These are phyloP conservation scores for Erinaceus europaeus DNA, from an alignment of 2,113 vertebrate genomes.

Conservation along the genomic window DNA sequence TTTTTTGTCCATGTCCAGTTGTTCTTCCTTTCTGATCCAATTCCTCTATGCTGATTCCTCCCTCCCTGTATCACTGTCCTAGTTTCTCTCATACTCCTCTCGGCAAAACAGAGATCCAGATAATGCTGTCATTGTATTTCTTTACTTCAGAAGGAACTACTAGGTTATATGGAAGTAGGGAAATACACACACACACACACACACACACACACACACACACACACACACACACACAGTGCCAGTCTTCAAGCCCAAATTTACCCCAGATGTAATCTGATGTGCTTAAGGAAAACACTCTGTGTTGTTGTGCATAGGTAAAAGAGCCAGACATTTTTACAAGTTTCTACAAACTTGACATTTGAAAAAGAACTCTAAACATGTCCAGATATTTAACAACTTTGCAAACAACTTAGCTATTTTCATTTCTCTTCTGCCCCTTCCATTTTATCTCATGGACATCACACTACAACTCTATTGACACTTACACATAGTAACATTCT, in stretches of 20 bases:
- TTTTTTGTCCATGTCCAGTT: too few relatives aligned
- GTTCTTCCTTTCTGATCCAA: neutral
- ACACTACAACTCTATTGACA: neutral
- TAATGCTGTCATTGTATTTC: neutral
- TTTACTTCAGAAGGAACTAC: neutral
- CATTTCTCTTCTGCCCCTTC: neutral
- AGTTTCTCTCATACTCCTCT: neutral
- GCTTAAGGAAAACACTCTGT: neutral
- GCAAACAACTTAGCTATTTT: slow-evolving; percentile 7
- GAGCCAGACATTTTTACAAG: neutral
- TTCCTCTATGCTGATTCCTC: neutral
- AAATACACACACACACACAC: neutral
- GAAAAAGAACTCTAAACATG: slow-evolving; percentile 10
- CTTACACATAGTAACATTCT: slow-evolving; percentile 13
- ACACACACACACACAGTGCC: neutral
- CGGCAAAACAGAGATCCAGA: neutral
- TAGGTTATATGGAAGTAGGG: neutral
- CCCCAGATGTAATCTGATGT: neutral
- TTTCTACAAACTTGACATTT: neutral
- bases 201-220: rapidly evolving
- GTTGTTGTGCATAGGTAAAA: neutral
- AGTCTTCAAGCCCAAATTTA: neutral
- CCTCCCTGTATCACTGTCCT: neutral
- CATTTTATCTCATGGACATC: neutral
- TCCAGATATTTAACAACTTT: neutral